phyloP scores from a whole-genome alignment of 2,797 vertebrate species.

The Artibeus lituratus region DNA sequence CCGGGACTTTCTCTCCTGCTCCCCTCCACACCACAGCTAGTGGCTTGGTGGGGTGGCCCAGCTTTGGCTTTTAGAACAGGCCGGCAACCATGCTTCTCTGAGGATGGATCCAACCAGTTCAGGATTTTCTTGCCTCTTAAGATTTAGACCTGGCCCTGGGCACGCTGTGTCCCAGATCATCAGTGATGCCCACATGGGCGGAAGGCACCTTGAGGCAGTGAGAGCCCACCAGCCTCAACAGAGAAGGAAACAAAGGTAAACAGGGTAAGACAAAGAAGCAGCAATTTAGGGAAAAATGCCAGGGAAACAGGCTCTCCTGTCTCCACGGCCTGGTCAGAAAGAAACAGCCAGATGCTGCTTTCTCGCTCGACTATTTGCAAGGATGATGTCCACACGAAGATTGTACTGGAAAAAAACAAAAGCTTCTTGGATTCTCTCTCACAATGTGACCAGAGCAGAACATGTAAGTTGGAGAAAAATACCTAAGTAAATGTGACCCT shows the following conservation, averaged over 20 bases:
- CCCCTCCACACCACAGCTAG: background rate
- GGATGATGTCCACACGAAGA: background rate
- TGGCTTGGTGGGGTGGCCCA: background rate
- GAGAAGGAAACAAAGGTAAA: background rate
- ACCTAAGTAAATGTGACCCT: background rate
- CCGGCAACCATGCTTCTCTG: too few relatives aligned
- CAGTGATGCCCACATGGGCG: background rate
- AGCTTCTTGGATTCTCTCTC: background rate
- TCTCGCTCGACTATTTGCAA: background rate
- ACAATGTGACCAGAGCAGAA: background rate
- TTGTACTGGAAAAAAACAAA: background rate
- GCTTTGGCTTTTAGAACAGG: background rate
- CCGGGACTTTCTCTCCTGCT: background rate
- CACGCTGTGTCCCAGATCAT: background rate
- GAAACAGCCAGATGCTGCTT: background rate
- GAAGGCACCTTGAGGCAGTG: background rate
- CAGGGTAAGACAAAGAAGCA: background rate
- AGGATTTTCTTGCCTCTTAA: background rate
- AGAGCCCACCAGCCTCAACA: background rate
- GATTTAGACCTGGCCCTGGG: background rate
- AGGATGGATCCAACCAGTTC: background rate
- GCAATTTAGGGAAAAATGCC: background rate
- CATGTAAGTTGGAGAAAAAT: background rate
- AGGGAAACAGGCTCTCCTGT: background rate
- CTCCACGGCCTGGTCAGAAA: background rate